phyloP scores from a whole-genome alignment of 2,888 invertebrate genomes.

The Zhuqinia jingwanae region DNA sequence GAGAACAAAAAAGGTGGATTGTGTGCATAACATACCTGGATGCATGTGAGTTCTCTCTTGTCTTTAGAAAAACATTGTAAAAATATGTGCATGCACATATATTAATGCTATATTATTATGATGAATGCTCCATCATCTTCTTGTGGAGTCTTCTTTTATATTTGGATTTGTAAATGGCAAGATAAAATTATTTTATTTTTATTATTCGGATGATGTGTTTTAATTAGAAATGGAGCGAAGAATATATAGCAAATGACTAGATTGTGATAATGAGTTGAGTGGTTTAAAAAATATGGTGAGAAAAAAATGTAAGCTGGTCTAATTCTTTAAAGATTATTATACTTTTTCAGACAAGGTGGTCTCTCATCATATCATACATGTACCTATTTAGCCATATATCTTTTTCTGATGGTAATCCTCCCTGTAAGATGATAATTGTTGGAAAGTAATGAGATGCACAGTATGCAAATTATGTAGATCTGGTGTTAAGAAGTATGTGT shows the following conservation, averaged over 20 bases:
- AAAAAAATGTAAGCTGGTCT: slow-evolving; percentile 46
- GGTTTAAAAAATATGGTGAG: slow-evolving; percentile 45
- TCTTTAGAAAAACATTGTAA: background rate
- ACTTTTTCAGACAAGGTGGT: slow-evolving; percentile 37
- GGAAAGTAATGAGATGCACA: slow-evolving; percentile 49
- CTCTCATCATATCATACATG: background rate
- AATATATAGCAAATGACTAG: slow-evolving; percentile 50
- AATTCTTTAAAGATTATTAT: slow-evolving; percentile 41
- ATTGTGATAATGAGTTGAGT: background rate
- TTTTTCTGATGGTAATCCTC: background rate
- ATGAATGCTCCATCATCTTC: slow-evolving; percentile 13
- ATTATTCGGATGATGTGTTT: slow-evolving; percentile 25
- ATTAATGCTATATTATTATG: too few species aligned
- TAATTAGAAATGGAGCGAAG: slow-evolving; percentile 66
- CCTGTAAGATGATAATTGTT: slow-evolving; percentile 7
- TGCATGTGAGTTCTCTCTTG: slow-evolving; percentile 22
- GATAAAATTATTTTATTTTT: background rate
- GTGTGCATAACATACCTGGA: slow-evolving; percentile 28
- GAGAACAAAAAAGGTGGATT: slow-evolving; percentile 60
- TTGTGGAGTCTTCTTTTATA: slow-evolving; percentile 14
- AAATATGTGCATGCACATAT: too few species aligned
- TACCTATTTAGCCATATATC: too few species aligned
- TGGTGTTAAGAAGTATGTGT: slow-evolving; percentile 1
- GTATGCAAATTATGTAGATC: slow-evolving; percentile 55
- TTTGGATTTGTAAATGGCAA: slow-evolving; percentile 39